phyloP scores from a whole-genome alignment of 2,797 vertebrate species.

The Hoplostethus atlanticus region DNA sequence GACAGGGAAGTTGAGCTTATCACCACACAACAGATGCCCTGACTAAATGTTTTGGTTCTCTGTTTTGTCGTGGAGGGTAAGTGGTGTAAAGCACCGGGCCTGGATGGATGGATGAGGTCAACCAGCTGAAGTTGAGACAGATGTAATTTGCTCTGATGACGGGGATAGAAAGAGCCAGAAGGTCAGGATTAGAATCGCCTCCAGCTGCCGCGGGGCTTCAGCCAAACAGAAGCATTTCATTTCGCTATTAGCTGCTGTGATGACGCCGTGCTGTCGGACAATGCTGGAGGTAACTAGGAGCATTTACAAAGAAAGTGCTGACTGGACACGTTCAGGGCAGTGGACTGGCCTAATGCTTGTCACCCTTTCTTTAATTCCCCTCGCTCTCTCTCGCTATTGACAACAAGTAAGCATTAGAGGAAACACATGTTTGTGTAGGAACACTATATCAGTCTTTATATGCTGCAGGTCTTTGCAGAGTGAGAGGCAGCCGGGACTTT shows the following conservation, averaged over 20 bases:
- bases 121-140: constrained; percentile 63
- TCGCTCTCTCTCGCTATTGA: too few species aligned
- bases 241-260: constrained; percentile 67
- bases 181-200: constrained; percentile 52
- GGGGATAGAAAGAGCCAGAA: constrained; percentile 64
- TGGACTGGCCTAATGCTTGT: too few species aligned
- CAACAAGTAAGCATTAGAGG: too few species aligned
- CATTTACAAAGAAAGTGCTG: constrained; percentile 59
- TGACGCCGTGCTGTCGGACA: constrained; percentile 47
- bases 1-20: constrained; percentile 70
- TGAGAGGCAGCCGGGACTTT: constrained; percentile 11
- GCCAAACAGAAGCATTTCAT: constrained; percentile 70
- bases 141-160: constrained; percentile 74
- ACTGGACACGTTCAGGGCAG: not conserved
- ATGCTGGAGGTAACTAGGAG: constrained; percentile 48
- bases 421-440: not conserved
- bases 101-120: constrained; percentile 63
- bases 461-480: not conserved
- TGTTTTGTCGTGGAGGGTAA: constrained; percentile 52
- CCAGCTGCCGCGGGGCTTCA: constrained; percentile 69
- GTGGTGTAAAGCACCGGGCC: constrained; percentile 48
- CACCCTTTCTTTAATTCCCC: too few species aligned
- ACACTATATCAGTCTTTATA: not conserved
- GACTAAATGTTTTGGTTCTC: constrained; percentile 61
- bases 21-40: constrained; percentile 68